Evolutionary conservation across 1,140 invertebrate genomes (phyloP).

Genomic region (Scaptomyza graminum): DNA sequence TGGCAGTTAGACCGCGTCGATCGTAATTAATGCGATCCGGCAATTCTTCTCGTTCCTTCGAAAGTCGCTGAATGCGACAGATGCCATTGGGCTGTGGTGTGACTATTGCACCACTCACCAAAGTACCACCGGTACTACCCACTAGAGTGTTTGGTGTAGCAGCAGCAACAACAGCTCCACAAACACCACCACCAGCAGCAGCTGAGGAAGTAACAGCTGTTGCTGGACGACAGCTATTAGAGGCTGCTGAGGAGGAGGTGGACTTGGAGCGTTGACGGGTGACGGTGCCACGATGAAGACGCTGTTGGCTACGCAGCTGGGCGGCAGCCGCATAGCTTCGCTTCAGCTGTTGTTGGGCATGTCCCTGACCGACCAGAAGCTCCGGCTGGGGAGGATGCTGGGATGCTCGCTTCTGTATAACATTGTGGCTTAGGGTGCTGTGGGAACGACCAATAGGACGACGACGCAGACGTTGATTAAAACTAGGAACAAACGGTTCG

Average conservation of each 20-base stretch:
- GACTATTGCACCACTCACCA: conserved; percentile 74
- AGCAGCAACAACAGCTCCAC: conserved; percentile 24
- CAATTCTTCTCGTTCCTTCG: conserved; percentile 89
- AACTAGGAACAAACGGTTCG: conserved; percentile 86
- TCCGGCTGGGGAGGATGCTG: conserved; percentile 26
- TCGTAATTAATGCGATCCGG: conserved; percentile 92
- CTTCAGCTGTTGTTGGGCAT: conserved; percentile 40
- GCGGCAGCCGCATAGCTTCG: conserved; percentile 53
- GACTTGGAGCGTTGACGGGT: conserved; percentile 74
- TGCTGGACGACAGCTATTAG: conserved; percentile 62
- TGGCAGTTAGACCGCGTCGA: conserved; percentile 89
- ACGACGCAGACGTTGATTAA: conserved; percentile 83
- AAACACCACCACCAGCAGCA: background rate
- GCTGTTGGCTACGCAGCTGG: conserved; percentile 51
- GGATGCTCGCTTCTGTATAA: conserved; percentile 44
- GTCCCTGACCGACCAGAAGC: conserved; percentile 23
- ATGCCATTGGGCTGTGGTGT: conserved; percentile 82
- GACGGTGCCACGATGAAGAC: conserved; percentile 57
- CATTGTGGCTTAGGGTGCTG: conserved; percentile 84
- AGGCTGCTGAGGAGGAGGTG: conserved; percentile 74
- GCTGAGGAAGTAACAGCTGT: conserved; percentile 20
- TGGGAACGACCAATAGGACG: conserved; percentile 85
- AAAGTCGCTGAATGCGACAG: conserved; percentile 86
- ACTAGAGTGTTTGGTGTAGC: conserved; percentile 56
- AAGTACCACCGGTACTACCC: conserved; percentile 70